Percentiles rank a stretch among this genome's conserved stretches.
These are phyloP conservation scores for Cynocephalus volans DNA, from an alignment of 2,113 vertebrate genomes.

Conservation along the genomic window DNA sequence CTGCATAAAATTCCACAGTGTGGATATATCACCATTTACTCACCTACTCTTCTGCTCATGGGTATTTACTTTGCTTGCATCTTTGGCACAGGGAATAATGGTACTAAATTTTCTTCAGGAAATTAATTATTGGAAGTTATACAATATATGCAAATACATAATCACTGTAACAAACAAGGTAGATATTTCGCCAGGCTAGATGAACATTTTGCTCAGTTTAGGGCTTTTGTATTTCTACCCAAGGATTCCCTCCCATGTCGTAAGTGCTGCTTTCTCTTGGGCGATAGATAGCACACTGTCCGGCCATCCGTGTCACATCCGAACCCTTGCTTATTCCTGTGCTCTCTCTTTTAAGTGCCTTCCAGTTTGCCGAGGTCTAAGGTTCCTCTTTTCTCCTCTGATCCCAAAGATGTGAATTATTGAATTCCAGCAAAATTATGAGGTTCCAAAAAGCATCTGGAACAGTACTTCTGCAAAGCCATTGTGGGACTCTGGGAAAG, in stretches of 20 bases:
- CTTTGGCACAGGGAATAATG: neutral
- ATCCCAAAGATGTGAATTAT: neutral
- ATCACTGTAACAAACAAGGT: neutral
- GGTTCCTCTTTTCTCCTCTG: neutral
- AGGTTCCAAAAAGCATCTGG: neutral
- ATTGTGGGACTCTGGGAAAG: neutral
- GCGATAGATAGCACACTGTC: no score
- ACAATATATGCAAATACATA: neutral
- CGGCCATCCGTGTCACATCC: fast-evolving
- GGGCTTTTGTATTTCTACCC: neutral
- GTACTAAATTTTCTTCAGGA: neutral
- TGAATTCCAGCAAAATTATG: neutral
- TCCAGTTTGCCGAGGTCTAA: neutral
- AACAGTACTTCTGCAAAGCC: neutral
- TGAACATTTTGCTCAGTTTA: neutral
- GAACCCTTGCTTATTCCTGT: no score
- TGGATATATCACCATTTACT: fast-evolving
- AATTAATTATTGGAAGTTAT: neutral
- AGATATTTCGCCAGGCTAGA: neutral
- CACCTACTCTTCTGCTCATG: no score
- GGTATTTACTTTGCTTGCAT: neutral
- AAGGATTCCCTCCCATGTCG: neutral
- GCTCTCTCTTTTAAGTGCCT: neutral
- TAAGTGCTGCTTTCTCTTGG: neutral
- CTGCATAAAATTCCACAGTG: neutral